phyloP scores from a whole-genome alignment of 2,113 vertebrate genomes.

The Mohoua ochrocephala region DNA sequence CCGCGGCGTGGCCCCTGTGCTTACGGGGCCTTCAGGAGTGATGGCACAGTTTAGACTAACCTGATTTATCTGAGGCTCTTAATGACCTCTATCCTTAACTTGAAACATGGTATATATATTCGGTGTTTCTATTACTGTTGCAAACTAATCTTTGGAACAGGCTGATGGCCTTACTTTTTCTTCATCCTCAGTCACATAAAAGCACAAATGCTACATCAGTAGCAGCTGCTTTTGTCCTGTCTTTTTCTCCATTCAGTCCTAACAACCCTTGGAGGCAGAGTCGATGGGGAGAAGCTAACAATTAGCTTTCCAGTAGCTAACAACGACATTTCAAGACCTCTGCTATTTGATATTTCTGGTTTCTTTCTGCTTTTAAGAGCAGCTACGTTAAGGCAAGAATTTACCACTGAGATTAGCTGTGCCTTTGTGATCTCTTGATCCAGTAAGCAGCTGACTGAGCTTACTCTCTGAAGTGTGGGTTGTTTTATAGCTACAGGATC shows the following conservation, averaged over 20 bases:
- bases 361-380: neutral
- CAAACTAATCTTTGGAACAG: neutral
- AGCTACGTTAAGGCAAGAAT: neutral
- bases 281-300: neutral
- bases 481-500: neutral
- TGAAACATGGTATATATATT: rapidly evolving
- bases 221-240: neutral
- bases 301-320: neutral
- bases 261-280: neutral
- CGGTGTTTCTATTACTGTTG: neutral
- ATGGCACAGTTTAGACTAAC: neutral
- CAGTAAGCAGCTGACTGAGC: neutral
- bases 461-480: neutral
- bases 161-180: neutral
- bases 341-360: neutral
- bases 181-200: neutral
- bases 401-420: neutral
- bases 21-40: neutral
- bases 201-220: neutral
- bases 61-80: neutral
- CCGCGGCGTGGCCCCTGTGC: neutral
- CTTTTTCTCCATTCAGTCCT: neutral
- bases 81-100: neutral
- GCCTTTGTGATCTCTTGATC: neutral
- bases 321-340: neutral